These are phyloP conservation scores for Argyrosomus regius DNA, from an alignment of 2,797 vertebrate species.

Conservation along the genomic window DNA sequence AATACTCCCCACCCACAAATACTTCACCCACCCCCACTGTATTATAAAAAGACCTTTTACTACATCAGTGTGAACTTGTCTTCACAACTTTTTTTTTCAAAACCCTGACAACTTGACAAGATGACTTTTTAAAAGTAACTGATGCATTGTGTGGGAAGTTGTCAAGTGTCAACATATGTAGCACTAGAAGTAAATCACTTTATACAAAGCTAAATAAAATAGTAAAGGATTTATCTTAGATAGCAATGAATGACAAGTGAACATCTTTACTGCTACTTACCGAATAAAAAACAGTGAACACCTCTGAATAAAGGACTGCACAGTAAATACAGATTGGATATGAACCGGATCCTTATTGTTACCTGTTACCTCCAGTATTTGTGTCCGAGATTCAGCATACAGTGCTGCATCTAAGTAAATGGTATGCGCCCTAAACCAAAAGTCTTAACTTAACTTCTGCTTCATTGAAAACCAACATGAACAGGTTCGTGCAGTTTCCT, in stretches of 20 bases:
- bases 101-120: background rate
- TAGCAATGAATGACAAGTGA: too few relatives aligned
- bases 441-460: slow-evolving; percentile 6
- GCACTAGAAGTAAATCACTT: too few relatives aligned
- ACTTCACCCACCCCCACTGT: background rate
- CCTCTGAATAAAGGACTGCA: too few relatives aligned
- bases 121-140: too few relatives aligned
- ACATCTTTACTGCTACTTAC: too few relatives aligned
- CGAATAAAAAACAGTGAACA: too few relatives aligned
- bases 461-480: slow-evolving; percentile 22
- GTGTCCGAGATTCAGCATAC: background rate
- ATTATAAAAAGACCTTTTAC: background rate
- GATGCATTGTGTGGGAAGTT: too few relatives aligned
- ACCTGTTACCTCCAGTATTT: background rate
- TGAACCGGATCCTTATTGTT: background rate
- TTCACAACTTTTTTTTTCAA: background rate
- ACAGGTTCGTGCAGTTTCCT: background rate
- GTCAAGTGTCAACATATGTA: too few relatives aligned
- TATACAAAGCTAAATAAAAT: too few relatives aligned
- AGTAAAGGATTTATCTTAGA: too few relatives aligned
- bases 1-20: slow-evolving; percentile 34
- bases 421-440: background rate
- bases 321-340: background rate
- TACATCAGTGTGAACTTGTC: background rate
- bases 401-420: slow-evolving; percentile 23